A percentile compares a stretch with the other conserved stretches of the same genome.
Conservation (phyloP, 2,113 vertebrate species). For the Vireo altiloquus region DNA sequence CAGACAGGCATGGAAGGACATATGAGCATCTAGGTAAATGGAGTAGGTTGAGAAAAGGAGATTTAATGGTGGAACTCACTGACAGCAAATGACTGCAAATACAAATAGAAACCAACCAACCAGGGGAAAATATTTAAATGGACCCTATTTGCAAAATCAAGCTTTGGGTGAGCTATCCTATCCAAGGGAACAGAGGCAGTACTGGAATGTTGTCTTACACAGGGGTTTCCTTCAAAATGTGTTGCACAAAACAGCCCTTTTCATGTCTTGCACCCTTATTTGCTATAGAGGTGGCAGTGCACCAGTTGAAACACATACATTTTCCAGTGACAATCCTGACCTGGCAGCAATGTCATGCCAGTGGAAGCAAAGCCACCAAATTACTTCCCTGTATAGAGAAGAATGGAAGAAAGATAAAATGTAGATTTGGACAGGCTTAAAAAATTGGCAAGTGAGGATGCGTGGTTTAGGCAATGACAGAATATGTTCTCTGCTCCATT, state of each 20-base stretch:
- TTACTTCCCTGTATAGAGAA: not conserved
- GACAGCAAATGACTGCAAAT: not conserved
- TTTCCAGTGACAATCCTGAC: not conserved
- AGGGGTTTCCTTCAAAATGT: not conserved
- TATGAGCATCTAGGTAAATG: not conserved
- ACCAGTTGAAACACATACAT: not conserved
- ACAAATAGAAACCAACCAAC: not conserved
- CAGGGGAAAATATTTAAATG: not conserved
- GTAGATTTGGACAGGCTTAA: not conserved
- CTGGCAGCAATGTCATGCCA: not conserved
- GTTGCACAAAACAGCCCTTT: not conserved
- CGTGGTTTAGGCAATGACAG: not conserved
- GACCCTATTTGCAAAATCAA: not conserved
- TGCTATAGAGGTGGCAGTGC: not conserved
- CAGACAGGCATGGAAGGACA: not conserved
- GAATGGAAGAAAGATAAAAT: not conserved
- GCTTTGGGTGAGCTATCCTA: not conserved
- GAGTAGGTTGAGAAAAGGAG: not conserved
- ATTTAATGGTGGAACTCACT: not conserved
- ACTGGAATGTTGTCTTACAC: fast-evolving
- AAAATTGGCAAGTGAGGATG: not conserved
- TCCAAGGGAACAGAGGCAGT: not conserved
- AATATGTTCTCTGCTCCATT: not conserved
- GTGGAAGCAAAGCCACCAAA: not conserved
- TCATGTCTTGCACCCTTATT: not conserved